Percentiles rank a stretch among this genome's conserved stretches.
phyloP scores from a whole-genome alignment of 2,113 vertebrate species.

The Forbesichthys papilliferus region DNA sequence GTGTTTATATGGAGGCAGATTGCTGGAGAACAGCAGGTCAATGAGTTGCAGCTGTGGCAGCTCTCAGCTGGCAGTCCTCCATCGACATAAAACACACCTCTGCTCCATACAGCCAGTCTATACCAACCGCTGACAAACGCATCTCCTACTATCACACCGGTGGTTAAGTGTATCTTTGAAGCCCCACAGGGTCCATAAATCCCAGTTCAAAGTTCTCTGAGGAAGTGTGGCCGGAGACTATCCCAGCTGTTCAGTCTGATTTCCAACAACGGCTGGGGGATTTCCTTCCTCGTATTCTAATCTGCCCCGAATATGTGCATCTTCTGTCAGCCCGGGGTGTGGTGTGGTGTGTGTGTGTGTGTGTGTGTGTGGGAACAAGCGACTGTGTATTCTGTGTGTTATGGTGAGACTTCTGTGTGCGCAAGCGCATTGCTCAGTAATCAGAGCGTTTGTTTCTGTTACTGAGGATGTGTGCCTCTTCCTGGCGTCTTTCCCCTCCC shows the following conservation, averaged over 20 bases:
- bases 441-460: constrained; percentile 64
- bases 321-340: constrained; percentile 13
- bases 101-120: constrained; percentile 45
- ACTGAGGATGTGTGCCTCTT: constrained; percentile 39
- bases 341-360: constrained; percentile 19
- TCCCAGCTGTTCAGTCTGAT: constrained; percentile 40
- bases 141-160: constrained; percentile 37
- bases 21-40: constrained; percentile 53
- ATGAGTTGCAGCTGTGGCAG: constrained; percentile 61
- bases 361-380: constrained; percentile 37
- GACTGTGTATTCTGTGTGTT: constrained; percentile 43
- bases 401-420: constrained; percentile 5
- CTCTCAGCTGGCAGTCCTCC: constrained; percentile 47
- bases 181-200: constrained; percentile 45
- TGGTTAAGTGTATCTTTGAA: constrained; percentile 34
- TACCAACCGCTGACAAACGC: constrained; percentile 40
- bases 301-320: constrained; percentile 10
- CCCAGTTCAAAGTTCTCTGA: constrained; percentile 52
- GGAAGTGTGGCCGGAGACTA: constrained; percentile 37
- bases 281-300: constrained; percentile 48
- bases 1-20: constrained; percentile 45
- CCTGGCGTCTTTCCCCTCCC: constrained; percentile 39
- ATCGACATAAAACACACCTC: constrained; percentile 53
- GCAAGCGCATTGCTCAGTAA: constrained; percentile 39
- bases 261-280: constrained; percentile 39